Base-by-base conservation (phyloP, 2,888 invertebrate genomes). In the Parnassius apollo region DNA sequence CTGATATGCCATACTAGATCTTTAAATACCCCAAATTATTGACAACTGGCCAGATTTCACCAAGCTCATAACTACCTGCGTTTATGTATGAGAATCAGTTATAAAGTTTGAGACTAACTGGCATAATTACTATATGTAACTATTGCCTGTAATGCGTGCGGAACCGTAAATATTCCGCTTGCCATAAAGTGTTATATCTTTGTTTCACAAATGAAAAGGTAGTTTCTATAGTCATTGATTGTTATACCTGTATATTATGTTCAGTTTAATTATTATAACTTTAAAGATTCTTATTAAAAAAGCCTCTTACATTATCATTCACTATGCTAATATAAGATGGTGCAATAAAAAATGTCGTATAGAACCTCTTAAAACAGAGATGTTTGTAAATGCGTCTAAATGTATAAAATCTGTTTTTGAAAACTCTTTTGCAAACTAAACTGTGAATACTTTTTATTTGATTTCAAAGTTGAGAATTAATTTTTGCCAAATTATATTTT, bases 1-100 rank as follows among this genome's bases (percentile, higher is more conserved):
- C 74, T 92, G 75, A 91, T 73, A 82, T 86, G 91, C 91, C 91
- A 91, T 91, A 91, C 77, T 88, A 87, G 84, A 81, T 80, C 77
- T 76, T 72, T 75, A 77, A 59, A 65, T 51, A 57, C 59, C 49
- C 46, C 49, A 49, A 56, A 45, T 22, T 44, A 52, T 55, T 44
- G 56, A 51, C 45, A 42, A 35, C 8, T 13, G 45, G 56, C 57
- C 61, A 56, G 56, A 56, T 9, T 45, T n/a, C 22, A 46, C 13
- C 22, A n/a, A 60, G 49, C 25, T 60, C 25, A 49, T 46, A 46
- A 49, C 13, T 11, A 1, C 13, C 13, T 49, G 35, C 7, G 3
- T 4, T 18, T 13, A 1, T 13, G 13, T 49, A 9, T 7, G 13
- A 13, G 13, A n/a, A 13, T 49, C 12, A 13, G 9, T 13, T 49